A percentile compares a stretch with the other conserved stretches of the same genome.
Conservation (phyloP, 2,797 vertebrate genomes). For the Mionectes olivaceus region DNA sequence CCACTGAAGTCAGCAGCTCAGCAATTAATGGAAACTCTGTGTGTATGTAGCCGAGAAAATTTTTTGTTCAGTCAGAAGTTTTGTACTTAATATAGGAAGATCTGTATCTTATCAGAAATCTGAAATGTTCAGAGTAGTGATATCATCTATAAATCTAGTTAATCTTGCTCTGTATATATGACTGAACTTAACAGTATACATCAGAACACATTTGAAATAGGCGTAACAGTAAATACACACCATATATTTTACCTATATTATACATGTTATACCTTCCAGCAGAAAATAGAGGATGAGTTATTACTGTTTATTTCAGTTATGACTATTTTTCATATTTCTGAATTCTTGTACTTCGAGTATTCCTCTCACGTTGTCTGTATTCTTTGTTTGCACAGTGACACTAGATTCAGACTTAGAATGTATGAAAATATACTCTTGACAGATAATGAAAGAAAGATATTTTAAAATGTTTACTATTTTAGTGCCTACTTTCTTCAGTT, state of each 20-base stretch:
- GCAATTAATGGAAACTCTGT: constrained; percentile 9
- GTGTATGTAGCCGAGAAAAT: neutral
- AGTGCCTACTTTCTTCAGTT: neutral
- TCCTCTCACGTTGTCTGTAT: neutral
- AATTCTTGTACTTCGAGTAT: neutral
- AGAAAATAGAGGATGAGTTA: neutral
- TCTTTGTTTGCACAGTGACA: neutral
- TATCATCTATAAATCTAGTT: neutral
- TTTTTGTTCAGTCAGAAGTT: neutral
- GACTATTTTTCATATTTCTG: neutral
- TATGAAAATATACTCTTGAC: neutral
- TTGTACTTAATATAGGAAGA: neutral
- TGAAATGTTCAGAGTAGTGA: neutral
- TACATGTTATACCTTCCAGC: neutral
- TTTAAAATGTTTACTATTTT: neutral
- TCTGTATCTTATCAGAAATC: neutral
- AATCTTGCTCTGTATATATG: neutral
- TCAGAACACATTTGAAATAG: neutral
- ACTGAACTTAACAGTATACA: neutral
- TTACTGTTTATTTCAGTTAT: neutral
- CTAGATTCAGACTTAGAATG: neutral
- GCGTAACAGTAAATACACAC: neutral
- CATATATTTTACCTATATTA: neutral
- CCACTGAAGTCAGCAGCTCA: neutral
- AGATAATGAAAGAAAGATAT: too few species aligned